Base-by-base conservation (phyloP, 2,888 invertebrate genomes). In the Heteropelma amictum region DNA sequence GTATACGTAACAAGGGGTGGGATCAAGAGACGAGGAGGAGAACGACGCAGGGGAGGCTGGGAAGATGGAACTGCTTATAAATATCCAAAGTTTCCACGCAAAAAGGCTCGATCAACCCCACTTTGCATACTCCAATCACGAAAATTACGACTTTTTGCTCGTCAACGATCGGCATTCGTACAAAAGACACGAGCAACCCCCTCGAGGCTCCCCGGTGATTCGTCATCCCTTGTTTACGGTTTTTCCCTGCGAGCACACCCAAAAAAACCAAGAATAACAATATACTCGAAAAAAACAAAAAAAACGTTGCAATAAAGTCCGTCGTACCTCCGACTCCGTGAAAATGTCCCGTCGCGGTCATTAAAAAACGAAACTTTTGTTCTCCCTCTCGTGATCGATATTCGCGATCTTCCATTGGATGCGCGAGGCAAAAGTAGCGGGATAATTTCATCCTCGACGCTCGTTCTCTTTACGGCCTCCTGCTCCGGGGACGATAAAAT, bases 161-260 rank as follows among this genome's bases (percentile, higher is more conserved):
- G 10, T 0, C 2, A 42, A 33, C 5, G 12, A 38, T 12, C 30
- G 30, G 30, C 7, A 30, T 1, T 8, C 6, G 10, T 8, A 30
- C 10, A 10, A 30, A 51, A 35, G 63, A 71, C 54, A 51, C 28
- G 60, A 65, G 42, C 35, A 61, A 72, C 81, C 82, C 83, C 83
- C 77, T 60, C 67, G 77, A 71, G 78, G 70, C 2, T 69, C 67
- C 78, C 72, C 72, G 68, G 80, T 82, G 83, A 86, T 86, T 83
- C 86, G 84, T 87, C 86, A 87, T 87, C 78, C 84, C 80, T 77
- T 72, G 77, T 82, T 82, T 81, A 71, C 78, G 77, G 81, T 64
- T 17, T 40, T 40, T 19, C 0, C n/a, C 33, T 14, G n/a, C n/a
- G n/a, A n/a, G n/a, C n/a, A n/a, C n/a, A n/a, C n/a, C n/a, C n/a